A percentile compares a stretch with the other conserved stretches of the same genome.
Evolutionary conservation across 64 coral and sea anemone genomes (phyloP).

Genomic region (Dendrophyllia cribrosa): DNA sequence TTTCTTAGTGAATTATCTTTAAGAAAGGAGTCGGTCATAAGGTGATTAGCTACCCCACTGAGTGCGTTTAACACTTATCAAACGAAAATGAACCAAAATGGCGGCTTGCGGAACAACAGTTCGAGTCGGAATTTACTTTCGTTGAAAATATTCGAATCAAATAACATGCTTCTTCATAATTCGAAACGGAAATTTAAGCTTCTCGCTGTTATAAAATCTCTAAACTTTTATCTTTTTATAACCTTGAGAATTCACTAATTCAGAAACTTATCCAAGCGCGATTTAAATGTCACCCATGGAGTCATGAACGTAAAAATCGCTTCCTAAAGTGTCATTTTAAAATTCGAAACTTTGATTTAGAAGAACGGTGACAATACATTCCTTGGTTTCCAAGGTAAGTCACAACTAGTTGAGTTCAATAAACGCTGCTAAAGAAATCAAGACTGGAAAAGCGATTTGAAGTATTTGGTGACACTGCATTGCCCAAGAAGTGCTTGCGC

Average conservation of each 20-base stretch:
- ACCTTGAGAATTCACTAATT: too few species aligned
- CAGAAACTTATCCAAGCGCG: too few species aligned
- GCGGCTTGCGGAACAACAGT: not conserved
- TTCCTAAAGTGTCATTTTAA: too few species aligned
- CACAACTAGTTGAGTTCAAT: not conserved
- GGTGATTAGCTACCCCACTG: too few species aligned
- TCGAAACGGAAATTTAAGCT: not conserved
- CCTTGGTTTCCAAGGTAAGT: constrained; percentile 22
- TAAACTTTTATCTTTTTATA: too few species aligned
- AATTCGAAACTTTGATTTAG: too few species aligned
- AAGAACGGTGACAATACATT: not conserved
- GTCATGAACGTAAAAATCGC: too few species aligned
- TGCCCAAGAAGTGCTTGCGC: too few species aligned
- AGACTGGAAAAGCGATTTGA: not conserved
- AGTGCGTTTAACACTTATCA: not conserved
- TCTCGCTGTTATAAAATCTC: not conserved
- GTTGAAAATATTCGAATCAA: not conserved
- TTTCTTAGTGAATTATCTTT: too few species aligned
- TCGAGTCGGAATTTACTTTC: not conserved
- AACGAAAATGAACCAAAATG: not conserved
- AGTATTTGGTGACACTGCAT: too few species aligned
- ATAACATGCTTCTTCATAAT: not conserved
- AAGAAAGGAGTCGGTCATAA: too few species aligned
- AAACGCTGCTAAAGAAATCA: not conserved
- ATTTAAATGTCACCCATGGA: too few species aligned